Conservation (phyloP, 2,113 vertebrate genomes). For the Tetrax tetrax region DNA sequence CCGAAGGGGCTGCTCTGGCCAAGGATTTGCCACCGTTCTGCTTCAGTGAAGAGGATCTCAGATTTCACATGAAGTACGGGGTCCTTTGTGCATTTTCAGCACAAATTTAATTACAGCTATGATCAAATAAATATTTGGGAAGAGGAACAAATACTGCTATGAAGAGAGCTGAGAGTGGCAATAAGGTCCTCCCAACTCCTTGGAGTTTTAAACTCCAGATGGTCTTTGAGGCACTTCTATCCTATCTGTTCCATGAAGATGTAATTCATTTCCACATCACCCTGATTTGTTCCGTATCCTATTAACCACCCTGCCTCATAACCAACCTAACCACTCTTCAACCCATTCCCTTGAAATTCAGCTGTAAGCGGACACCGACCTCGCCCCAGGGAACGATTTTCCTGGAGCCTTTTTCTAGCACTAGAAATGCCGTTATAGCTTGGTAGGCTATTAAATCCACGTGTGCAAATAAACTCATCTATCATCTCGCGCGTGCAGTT, state of each 20-base stretch:
- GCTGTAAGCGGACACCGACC: background rate
- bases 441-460: conserved; percentile 19
- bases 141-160: background rate
- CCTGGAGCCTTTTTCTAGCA: background rate
- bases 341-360: background rate
- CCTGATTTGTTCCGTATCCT: background rate
- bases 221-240: background rate
- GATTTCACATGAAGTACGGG: background rate
- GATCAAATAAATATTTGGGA: background rate
- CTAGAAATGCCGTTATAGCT: background rate
- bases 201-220: background rate
- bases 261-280: background rate
- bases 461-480: conserved; percentile 1
- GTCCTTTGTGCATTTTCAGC: background rate
- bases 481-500: background rate
- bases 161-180: background rate
- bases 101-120: background rate
- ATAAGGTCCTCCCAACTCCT: background rate
- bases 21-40: background rate
- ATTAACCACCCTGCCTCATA: background rate
- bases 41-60: background rate
- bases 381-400: background rate
- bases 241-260: background rate
- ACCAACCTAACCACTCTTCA: background rate
- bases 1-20: background rate